Conservation (phyloP, 2,113 vertebrate species). For the Calypte anna region DNA sequence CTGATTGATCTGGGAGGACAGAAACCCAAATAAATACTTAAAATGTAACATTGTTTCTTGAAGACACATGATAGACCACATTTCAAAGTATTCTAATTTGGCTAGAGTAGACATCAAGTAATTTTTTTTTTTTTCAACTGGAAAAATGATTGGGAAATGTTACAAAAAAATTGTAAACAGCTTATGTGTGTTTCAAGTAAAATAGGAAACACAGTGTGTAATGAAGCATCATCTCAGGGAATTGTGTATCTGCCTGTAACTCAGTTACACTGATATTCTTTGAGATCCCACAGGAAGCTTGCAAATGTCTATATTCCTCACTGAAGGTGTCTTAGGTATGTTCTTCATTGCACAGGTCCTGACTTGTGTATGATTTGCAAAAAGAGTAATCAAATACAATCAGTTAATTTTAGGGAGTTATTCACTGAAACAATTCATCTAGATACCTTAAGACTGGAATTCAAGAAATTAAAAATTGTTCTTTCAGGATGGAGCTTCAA, state of each 20-base stretch:
- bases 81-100: not conserved
- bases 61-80: not conserved
- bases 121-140: not conserved
- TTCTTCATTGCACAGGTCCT: not conserved
- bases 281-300: not conserved
- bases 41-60: not conserved
- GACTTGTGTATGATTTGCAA: not conserved
- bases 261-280: not conserved
- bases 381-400: not conserved
- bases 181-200: not conserved
- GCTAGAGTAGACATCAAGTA: not conserved
- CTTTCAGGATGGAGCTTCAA: not conserved
- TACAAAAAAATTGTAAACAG: not conserved
- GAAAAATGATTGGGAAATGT: not conserved
- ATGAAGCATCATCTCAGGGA: not conserved
- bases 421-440: not conserved
- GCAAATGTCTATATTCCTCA: not conserved
- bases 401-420: not conserved
- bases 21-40: not conserved
- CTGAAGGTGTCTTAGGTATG: fast-evolving
- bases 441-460: not conserved
- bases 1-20: not conserved
- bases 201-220: not conserved
- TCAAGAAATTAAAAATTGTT: not conserved
- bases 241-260: not conserved